Percentiles rank a stretch among this genome's conserved stretches.
Evolutionary conservation across 2,113 vertebrate genomes (phyloP).

Genomic region (Motacilla tschutschensis): DNA sequence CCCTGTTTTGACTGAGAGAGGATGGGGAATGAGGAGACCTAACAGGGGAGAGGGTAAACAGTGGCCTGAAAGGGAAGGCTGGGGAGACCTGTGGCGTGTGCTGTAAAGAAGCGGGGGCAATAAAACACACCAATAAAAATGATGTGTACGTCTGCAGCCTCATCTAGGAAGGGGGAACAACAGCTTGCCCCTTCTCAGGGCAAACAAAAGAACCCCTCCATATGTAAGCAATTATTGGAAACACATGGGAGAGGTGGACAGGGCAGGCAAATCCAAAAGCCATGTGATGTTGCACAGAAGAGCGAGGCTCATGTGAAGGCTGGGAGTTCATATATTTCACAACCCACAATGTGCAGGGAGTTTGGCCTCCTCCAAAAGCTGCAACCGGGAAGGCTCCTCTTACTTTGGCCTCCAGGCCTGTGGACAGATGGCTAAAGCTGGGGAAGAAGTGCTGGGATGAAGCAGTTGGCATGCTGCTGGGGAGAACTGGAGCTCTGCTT

Average conservation of each 20-base stretch:
- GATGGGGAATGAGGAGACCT: slow-evolving; percentile 21
- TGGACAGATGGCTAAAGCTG: background rate
- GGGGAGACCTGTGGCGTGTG: background rate
- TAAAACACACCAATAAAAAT: slow-evolving; percentile 60
- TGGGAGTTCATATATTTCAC: slow-evolving; percentile 53
- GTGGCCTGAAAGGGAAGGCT: background rate
- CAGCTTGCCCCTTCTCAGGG: slow-evolving; percentile 15
- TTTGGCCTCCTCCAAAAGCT: background rate
- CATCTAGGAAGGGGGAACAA: slow-evolving; percentile 13
- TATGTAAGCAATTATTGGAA: slow-evolving; percentile 55
- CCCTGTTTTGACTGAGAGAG: slow-evolving; percentile 8
- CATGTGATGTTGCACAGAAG: slow-evolving; percentile 21
- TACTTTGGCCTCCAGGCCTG: background rate
- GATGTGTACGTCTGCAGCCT: slow-evolving; percentile 16
- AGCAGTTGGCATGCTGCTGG: background rate
- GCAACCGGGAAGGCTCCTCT: background rate
- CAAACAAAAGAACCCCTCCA: slow-evolving; percentile 30
- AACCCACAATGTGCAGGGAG: background rate
- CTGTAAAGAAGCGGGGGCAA: slow-evolving; percentile 17
- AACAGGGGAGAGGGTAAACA: background rate
- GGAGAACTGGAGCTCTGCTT: background rate
- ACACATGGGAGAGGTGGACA: slow-evolving; percentile 57
- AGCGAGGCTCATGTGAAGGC: background rate
- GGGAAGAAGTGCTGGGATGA: background rate
- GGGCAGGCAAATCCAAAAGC: slow-evolving; percentile 38